Conservation (phyloP, 2,797 vertebrate species). For the Botia kubotai region DNA sequence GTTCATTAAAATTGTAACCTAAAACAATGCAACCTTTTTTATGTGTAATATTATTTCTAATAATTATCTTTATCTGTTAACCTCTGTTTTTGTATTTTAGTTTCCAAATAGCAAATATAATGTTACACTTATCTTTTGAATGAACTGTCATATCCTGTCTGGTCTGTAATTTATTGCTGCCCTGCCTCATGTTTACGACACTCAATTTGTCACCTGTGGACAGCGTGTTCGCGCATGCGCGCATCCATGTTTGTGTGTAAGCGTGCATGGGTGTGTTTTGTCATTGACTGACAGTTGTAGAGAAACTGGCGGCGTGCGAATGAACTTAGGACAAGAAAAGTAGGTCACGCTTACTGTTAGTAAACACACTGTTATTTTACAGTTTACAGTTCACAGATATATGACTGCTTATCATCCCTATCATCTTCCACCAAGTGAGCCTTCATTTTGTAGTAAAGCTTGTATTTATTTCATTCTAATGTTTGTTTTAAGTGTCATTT, state of each 20-base stretch:
- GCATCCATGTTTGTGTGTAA: slow-evolving; percentile 17
- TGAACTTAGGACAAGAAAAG: slow-evolving; percentile 72
- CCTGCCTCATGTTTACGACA: slow-evolving; percentile 9
- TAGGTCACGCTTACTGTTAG: slow-evolving; percentile 67
- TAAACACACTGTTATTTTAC: slow-evolving; percentile 44
- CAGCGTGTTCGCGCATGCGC: background rate
- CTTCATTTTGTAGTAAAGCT: background rate
- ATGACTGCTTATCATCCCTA: background rate
- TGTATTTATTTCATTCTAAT: background rate
- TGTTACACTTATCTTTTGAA: background rate
- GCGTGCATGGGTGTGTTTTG: slow-evolving; percentile 64
- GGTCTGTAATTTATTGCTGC: slow-evolving; percentile 1
- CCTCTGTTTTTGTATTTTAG: background rate
- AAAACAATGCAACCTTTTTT: too few species aligned
- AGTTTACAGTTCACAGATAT: background rate
- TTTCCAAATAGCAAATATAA: background rate
- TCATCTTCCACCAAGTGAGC: background rate
- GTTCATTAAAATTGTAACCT: too few species aligned
- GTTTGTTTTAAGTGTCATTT: background rate
- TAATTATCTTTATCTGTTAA: background rate
- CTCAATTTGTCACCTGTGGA: slow-evolving; percentile 23
- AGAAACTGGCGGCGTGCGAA: slow-evolving; percentile 62
- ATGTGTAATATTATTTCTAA: too few species aligned
- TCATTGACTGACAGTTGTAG: slow-evolving; percentile 69
- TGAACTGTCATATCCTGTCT: slow-evolving; percentile 17